phyloP scores from a whole-genome alignment of 2,797 vertebrate genomes.

The Epinephelus coioides region DNA sequence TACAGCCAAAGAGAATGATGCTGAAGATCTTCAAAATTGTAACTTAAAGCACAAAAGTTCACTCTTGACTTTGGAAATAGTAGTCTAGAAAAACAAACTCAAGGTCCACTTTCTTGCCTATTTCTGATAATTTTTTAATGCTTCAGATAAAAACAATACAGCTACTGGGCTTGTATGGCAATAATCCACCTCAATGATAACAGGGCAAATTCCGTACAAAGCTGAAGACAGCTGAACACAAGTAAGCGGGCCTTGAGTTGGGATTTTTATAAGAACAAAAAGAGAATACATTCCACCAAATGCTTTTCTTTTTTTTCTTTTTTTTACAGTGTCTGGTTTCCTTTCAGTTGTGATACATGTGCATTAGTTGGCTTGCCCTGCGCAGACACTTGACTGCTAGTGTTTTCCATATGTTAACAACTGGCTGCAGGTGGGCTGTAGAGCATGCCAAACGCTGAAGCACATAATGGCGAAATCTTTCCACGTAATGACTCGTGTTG shows the following conservation, averaged over 20 bases:
- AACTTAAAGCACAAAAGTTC: not conserved
- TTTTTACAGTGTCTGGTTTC: not conserved
- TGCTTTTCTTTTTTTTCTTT: not conserved
- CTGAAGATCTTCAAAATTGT: no score
- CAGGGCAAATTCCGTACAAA: not conserved
- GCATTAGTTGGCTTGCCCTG: not conserved
- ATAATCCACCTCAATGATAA: no score
- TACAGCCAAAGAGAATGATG: no score
- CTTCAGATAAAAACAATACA: no score
- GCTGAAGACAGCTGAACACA: not conserved
- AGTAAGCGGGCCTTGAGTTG: not conserved
- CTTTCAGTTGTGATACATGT: constrained; percentile 11
- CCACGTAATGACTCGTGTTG: constrained; percentile 45
- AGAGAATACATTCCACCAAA: no score
- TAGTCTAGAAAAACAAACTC: not conserved
- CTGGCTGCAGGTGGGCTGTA: constrained; percentile 44
- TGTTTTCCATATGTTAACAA: constrained; percentile 40
- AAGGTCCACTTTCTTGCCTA: not conserved
- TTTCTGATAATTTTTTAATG: no score
- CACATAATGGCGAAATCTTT: constrained; percentile 25
- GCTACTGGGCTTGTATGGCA: no score
- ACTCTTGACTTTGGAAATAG: not conserved
- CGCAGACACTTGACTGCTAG: constrained; percentile 11
- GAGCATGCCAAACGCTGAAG: not conserved
- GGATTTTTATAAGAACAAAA: no score